Percentiles rank a stretch among this genome's conserved stretches.
Evolutionary conservation across 2,797 vertebrate species (phyloP).

Genomic region (Oreonectes daqikongensis): DNA sequence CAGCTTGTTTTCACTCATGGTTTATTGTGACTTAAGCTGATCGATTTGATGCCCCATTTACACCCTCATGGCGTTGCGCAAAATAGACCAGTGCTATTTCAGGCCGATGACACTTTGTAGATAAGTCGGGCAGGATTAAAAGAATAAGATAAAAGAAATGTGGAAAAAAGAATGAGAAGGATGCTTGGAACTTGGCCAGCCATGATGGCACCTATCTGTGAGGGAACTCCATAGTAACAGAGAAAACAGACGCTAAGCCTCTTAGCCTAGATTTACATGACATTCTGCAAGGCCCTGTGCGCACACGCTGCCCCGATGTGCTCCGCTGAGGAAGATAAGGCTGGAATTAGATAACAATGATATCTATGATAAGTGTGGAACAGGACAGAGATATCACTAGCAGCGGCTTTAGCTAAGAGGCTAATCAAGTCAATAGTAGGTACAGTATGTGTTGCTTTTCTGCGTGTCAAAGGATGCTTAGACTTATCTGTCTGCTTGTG

Average conservation of each 20-base stretch:
- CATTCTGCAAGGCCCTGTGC: constrained; percentile 12
- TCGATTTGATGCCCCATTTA: constrained; percentile 20
- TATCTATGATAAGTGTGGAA: constrained; percentile 29
- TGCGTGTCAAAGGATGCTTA: constrained; percentile 3
- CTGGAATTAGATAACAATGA: constrained; percentile 41
- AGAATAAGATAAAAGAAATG: constrained; percentile 11
- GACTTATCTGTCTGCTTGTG: neutral
- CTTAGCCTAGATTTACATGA: constrained; percentile 57
- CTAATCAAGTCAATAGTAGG: constrained; percentile 27
- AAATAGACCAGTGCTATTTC: neutral
- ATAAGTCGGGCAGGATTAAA: neutral
- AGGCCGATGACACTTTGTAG: constrained; percentile 3
- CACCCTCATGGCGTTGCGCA: neutral
- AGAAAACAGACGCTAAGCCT: constrained; percentile 46
- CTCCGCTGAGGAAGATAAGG: constrained; percentile 39
- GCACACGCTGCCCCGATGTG: constrained; percentile 7
- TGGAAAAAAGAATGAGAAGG: neutral
- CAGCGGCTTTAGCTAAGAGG: constrained; percentile 9
- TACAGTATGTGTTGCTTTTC: constrained; percentile 4
- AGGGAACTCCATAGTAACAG: constrained; percentile 38
- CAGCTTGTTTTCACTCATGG: neutral
- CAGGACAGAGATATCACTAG: constrained; percentile 20
- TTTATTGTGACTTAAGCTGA: constrained; percentile 30
- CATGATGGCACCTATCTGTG: constrained; percentile 31
- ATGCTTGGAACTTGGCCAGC: constrained; percentile 35